Conservation (phyloP, 2,888 invertebrate genomes). For the Eupithecia inturbata region DNA sequence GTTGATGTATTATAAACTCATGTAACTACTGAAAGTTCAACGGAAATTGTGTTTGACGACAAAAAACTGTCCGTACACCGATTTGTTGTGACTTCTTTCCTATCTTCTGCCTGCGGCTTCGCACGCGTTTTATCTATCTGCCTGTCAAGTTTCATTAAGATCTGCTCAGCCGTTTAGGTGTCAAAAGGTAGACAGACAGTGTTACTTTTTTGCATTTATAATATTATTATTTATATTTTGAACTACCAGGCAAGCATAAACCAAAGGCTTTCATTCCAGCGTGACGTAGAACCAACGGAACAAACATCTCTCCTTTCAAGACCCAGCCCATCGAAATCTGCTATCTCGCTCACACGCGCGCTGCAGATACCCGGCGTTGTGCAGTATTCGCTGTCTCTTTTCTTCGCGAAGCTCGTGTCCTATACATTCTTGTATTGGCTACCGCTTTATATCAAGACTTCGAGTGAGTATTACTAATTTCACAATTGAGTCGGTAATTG, state of each 20-base stretch:
- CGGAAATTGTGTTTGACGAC: too few species aligned
- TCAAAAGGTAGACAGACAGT: background rate
- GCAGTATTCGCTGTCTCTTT: constrained; percentile 96
- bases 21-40: too few species aligned
- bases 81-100: too few species aligned
- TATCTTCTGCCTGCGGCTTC: too few species aligned
- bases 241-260: constrained; percentile 1
- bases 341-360: constrained; percentile 91
- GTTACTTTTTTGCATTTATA: background rate
- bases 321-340: constrained; percentile 84
- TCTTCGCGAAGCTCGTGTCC: constrained; percentile 98
- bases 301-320: constrained; percentile 75
- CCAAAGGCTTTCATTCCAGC: constrained; percentile 33
- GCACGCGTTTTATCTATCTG: background rate
- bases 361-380: constrained; percentile 95
- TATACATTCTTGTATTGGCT: constrained; percentile 99
- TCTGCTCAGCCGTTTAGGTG: background rate
- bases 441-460: constrained; percentile 93
- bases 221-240: background rate
- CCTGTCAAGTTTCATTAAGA: background rate
- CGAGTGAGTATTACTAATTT: constrained; percentile 86
- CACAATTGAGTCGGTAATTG: too few species aligned
- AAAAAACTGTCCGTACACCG: too few species aligned
- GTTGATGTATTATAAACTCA: too few species aligned
- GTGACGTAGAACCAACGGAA: constrained; percentile 60